Percentiles rank a stretch among this genome's conserved stretches.
phyloP scores from a whole-genome alignment of 2,113 vertebrate genomes.

The Synodontis membranacea region DNA sequence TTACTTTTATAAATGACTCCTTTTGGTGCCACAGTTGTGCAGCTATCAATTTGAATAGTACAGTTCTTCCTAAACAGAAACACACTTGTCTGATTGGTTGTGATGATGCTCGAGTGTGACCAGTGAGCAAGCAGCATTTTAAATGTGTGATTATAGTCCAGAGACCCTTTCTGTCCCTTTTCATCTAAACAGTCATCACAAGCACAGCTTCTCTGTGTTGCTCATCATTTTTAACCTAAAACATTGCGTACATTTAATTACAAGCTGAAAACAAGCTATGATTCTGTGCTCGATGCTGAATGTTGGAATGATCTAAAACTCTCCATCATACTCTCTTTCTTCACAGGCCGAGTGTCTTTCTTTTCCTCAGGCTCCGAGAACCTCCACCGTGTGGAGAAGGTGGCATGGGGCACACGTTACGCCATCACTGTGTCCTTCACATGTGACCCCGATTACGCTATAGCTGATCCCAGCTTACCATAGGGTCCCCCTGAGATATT shows the following conservation, averaged over 20 bases:
- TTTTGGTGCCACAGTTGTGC: conserved; percentile 7
- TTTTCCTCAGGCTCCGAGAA: conserved; percentile 98
- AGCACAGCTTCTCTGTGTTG: not conserved
- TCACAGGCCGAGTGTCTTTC: conserved; percentile 89
- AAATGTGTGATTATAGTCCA: conserved; percentile 7
- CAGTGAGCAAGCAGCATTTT: not conserved
- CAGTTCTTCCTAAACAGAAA: not conserved
- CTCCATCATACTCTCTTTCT: conserved; percentile 4
- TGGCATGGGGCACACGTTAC: conserved; percentile 90
- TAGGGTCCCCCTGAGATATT: conserved; percentile 47
- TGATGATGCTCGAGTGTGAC: not conserved
- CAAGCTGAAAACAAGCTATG: not conserved
- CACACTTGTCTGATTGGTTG: not conserved
- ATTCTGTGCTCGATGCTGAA: not conserved
- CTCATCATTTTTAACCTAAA: not conserved
- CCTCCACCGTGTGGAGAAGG: conserved; percentile 91
- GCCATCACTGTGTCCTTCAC: conserved; percentile 97
- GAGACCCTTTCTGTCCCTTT: not conserved
- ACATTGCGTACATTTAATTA: not conserved
- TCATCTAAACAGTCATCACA: not conserved
- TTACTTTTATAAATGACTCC: conserved; percentile 16
- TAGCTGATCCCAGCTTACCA: conserved; percentile 78
- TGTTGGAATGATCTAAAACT: not conserved
- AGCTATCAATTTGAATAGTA: not conserved
- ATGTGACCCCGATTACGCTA: conserved; percentile 84